Evolutionary conservation across 2,888 invertebrate species (phyloP), one percentile per base, ranked within the genome.

Genomic region (Cancer borealis): DNA sequence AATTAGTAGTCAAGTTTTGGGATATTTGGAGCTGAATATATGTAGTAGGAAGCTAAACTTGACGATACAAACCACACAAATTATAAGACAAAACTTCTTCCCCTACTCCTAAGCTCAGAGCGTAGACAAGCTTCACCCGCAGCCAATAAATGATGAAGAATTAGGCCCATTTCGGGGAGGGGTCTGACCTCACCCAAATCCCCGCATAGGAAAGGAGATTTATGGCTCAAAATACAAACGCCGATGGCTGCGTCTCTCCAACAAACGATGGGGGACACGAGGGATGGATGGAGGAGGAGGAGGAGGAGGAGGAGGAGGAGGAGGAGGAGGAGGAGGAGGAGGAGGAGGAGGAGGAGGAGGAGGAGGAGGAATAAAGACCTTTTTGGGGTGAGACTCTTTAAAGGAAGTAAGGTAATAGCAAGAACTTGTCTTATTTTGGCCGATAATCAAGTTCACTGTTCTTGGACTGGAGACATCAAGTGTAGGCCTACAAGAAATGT

Each of bases 171-270:
- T 54, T 66, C 66, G 54, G 90, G 84, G 90, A 90, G 90, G 93
- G 84, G 73, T 54, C 49, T 93, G 93, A 93, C 90, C 90, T 90
- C 89, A 79, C 49, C 93, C 90, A 90, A 79, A 90, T 93, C 89
- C 79, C 84, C 93, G 14, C 39, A 90, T 39, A 49, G 93, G n/a
- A 21, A 46, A 54, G 5, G 47, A 89, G 90, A 93, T 93, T 93
- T 93, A 89, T 89, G 30, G 89, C 66, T 93, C 93, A 93, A 89
- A 93, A 90, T 66, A 93, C 66, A 93, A 90, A 87, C 30, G 87
- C 92, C 87, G 49, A 30, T 73, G 46, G 39, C 66, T 45, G 46
- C 84, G 73, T 46, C 84, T 73, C 79, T 60, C 60, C 49, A 26
- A 49, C 47, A 90, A 30, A 47, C 60, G 60, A 90, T 21, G 60